Evolutionary conservation across 2,888 invertebrate genomes (phyloP), one percentile per base, ranked within the genome.

Genomic region (Caradrina kadenii): DNA sequence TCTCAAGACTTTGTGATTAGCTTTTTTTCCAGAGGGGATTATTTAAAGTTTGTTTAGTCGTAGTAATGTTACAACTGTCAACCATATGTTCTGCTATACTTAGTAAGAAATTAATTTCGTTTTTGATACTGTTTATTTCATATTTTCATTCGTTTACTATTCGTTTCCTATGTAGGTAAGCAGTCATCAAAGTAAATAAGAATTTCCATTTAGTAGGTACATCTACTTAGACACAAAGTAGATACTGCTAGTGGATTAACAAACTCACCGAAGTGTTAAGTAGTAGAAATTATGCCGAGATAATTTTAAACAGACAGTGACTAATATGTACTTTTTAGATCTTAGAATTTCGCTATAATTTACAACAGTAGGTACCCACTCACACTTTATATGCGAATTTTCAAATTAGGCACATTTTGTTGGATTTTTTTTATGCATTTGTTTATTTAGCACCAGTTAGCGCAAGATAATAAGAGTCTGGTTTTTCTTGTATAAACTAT

Each of bases 21-120:
- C 87, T 86, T 90, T 92, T 94, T 92, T 92, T 92, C 88, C 70
- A 81, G 76, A 76, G 76, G 81, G 92, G 93, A 94, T 95, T 94
- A 94, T 90, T 91, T 91, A 92, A 90, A 92, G 91, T 92, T 93
- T 94, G 92, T 94, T 93, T 92, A 91, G 91, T 92, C 92, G 90
- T 91, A 90, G 89, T 91, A 92, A 91, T 92, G 90, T 92, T 89
- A 86, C 82, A 87, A 88, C 88, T 91, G 84, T 84, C 84, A 85
- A 85, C 84, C 31, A 26, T 69, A 31, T 56, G 80, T 81, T 82
- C 81, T 73, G 80, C 75, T 79, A 83, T 79, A 71, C 87, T 81
- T 78, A 82, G 84, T 83, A 69, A 79, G 76, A 85, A 78, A 78
- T 79, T 81, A 69, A 73, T 85, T 87, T 75, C 35, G 52, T 63